Evolutionary conservation across 2,888 invertebrate genomes (phyloP).

Genomic region (Sympetrum striolatum): DNA sequence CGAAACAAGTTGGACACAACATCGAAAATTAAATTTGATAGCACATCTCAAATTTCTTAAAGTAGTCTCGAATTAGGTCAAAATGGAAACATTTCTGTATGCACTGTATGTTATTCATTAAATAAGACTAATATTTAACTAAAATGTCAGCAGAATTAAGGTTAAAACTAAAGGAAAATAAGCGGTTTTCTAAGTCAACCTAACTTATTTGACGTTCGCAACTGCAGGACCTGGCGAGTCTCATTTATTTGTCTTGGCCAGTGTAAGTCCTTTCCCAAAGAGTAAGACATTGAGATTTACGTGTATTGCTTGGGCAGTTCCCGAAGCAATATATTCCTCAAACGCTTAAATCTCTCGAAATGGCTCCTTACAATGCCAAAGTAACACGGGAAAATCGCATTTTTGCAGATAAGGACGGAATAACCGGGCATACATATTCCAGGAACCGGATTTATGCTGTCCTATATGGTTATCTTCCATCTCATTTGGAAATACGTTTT

Average conservation of each 20-base stretch:
- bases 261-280: not conserved
- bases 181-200: not conserved
- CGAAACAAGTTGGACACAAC: too few species aligned
- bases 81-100: too few species aligned
- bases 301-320: not conserved
- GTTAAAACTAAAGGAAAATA: too few species aligned
- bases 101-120: too few species aligned
- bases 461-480: not conserved
- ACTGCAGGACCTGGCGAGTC: not conserved
- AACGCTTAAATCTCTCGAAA: not conserved
- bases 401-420: not conserved
- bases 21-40: too few species aligned
- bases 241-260: not conserved
- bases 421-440: not conserved
- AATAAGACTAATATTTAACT: too few species aligned
- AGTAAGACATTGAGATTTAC: not conserved
- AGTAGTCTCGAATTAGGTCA: too few species aligned
- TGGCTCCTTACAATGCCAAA: not conserved
- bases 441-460: not conserved
- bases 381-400: not conserved
- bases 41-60: too few species aligned
- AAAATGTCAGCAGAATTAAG: too few species aligned
- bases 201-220: not conserved
- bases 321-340: not conserved
- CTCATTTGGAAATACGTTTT: not conserved